A percentile compares a stretch with the other conserved stretches of the same genome.
Conservation (phyloP, 2,113 vertebrate genomes). For the Cacatua alba region DNA sequence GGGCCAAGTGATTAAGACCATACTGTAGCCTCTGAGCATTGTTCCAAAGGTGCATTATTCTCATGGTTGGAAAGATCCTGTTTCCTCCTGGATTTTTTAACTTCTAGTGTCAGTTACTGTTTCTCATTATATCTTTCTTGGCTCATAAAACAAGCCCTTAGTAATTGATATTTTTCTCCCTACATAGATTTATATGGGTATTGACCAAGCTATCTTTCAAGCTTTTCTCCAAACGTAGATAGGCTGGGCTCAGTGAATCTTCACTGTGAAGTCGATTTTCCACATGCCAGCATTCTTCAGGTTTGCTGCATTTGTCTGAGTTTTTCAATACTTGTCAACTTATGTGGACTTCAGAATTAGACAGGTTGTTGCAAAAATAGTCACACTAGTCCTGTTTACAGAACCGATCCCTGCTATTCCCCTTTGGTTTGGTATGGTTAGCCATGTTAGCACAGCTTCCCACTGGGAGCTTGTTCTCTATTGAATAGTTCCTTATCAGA, state of each 20-base stretch:
- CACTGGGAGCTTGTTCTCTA: background rate
- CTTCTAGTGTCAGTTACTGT: background rate
- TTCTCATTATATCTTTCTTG: background rate
- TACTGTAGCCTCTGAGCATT: rapidly evolving
- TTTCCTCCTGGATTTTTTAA: background rate
- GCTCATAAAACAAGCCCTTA: background rate
- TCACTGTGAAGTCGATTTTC: background rate
- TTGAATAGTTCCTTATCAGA: background rate
- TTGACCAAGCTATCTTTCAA: background rate
- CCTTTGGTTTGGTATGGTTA: background rate
- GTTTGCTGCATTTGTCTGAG: background rate
- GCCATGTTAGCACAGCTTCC: background rate
- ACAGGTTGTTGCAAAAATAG: background rate
- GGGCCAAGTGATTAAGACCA: background rate
- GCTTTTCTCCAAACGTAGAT: background rate
- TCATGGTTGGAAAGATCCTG: background rate
- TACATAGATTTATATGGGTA: background rate
- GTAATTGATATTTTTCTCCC: background rate
- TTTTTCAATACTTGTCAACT: background rate
- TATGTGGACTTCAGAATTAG: background rate
- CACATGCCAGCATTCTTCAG: background rate
- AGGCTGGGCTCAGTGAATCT: background rate
- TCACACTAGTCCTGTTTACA: rapidly evolving
- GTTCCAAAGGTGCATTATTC: background rate
- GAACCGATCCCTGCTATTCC: background rate